Conservation (phyloP, 2,113 vertebrate genomes). For the Istiophorus platypterus region DNA sequence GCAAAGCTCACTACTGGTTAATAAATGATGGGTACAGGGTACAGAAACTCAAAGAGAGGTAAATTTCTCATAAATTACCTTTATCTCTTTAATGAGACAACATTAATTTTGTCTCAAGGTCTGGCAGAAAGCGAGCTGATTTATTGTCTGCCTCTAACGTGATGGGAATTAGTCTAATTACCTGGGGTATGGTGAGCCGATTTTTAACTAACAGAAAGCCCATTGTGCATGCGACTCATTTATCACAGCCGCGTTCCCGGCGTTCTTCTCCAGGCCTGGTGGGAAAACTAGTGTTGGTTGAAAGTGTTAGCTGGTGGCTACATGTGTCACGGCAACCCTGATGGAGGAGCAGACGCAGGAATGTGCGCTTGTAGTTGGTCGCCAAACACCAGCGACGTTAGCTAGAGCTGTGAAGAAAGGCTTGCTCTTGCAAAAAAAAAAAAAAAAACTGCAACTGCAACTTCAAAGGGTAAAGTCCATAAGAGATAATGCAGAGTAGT, state of each 20-base stretch:
- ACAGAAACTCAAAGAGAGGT: slow-evolving; percentile 53
- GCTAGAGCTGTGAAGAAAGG: not conserved
- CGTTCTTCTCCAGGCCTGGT: slow-evolving; percentile 24
- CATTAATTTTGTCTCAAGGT: slow-evolving; percentile 91
- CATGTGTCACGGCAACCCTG: slow-evolving; percentile 29
- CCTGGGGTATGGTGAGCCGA: slow-evolving; percentile 51
- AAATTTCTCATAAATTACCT: slow-evolving; percentile 84
- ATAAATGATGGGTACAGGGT: slow-evolving; percentile 82
- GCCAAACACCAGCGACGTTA: not conserved
- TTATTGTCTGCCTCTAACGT: slow-evolving; percentile 75
- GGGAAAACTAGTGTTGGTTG: slow-evolving; percentile 49
- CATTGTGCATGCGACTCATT: slow-evolving; percentile 74
- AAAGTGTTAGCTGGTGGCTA: slow-evolving; percentile 27
- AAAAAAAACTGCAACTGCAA: not conserved
- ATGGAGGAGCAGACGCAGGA: slow-evolving; percentile 14
- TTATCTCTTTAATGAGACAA: slow-evolving; percentile 90
- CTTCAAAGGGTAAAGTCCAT: not conserved
- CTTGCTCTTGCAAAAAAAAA: not conserved
- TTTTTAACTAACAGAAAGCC: slow-evolving; percentile 81
- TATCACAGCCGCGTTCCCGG: slow-evolving; percentile 49
- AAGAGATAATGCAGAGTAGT: not conserved
- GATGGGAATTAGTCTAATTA: slow-evolving; percentile 84
- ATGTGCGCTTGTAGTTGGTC: not conserved
- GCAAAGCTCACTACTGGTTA: slow-evolving; percentile 84
- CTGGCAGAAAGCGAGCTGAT: slow-evolving; percentile 80